phyloP scores from a whole-genome alignment of 2,888 invertebrate species.

The Idaea biselata region DNA sequence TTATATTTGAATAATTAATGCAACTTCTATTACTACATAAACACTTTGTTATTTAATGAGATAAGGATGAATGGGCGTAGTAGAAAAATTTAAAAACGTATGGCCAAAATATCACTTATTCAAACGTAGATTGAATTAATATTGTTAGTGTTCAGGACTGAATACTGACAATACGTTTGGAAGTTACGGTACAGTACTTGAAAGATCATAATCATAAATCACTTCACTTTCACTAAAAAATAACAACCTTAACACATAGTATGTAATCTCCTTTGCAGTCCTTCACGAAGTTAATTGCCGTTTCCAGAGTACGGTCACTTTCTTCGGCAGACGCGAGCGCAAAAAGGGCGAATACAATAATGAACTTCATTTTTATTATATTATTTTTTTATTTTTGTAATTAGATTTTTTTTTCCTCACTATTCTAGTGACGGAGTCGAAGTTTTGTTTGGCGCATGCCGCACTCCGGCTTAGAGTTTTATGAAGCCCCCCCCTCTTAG shows the following conservation, averaged over 20 bases:
- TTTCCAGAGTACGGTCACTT: conserved; percentile 80
- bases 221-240: conserved; percentile 68
- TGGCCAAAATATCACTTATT: not conserved
- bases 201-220: conserved; percentile 28
- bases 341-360: conserved; percentile 55
- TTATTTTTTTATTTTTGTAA: conserved; percentile 31
- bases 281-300: conserved; percentile 84
- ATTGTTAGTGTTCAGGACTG: not conserved
- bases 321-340: conserved; percentile 66
- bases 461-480: conserved; percentile 68
- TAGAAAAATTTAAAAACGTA: not conserved
- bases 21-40: no score
- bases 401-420: conserved; percentile 29
- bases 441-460: conserved; percentile 65
- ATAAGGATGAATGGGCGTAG: no score
- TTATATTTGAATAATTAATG: no score
- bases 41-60: no score
- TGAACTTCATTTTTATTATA: conserved; percentile 55
- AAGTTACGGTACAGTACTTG: conserved; percentile 10
- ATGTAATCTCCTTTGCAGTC: conserved; percentile 85
- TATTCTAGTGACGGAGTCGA: conserved; percentile 50
- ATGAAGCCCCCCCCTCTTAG: conserved; percentile 66
- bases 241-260: conserved; percentile 87
- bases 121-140: not conserved
- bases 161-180: not conserved